Base-by-base conservation (phyloP, 1,140 invertebrate genomes). In the Holotrichia oblita region DNA sequence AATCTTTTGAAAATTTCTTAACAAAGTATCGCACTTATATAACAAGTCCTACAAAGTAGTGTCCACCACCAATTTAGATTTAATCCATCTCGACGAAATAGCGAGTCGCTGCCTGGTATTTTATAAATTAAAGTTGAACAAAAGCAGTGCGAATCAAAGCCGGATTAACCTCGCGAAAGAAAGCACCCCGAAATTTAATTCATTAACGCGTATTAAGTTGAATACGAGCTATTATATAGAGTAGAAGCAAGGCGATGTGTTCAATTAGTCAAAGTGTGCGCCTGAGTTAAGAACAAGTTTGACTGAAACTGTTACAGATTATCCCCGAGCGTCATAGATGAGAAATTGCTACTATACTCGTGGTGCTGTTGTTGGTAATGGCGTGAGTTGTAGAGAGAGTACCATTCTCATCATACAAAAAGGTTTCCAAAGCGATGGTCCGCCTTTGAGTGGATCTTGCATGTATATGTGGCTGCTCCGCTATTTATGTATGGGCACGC, bases 201-300 rank as follows among this genome's bases (percentile, higher is more conserved):
- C 27, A 69, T 34, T 24, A 69, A 20, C 20, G 20, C 61, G 61
- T 34, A 14, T 34, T 69, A 61, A 61, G n/a, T 20, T 8, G 61
- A 69, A 27, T 69, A 69, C 61, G 6, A 22, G 10, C 22, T 17
- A 10, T 48, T 48, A 48, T 48, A 14, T 14, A 10, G 44, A 10
- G 27, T 22, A 69, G 22, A 69, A n/a, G 48, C 48, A 55, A 14
- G 48, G 14, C 17, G 59, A 34, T 27, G 61, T 22, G 61, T 9
- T 69, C 61, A 69, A 69, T 69, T 69, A 69, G 61, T 69, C 61
- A 69, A 69, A 69, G 61, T 69, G 48, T 55, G 22, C 12, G 61
- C 27, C 22, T 8, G 22, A 69, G 61, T 69, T 69, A 34, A 69
- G 61, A 9, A 22, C 20, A 69, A 69, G 61, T 69, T 69, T 69